Base-by-base conservation (phyloP, 2,797 vertebrate genomes). In the Catostomus latipinnis region DNA sequence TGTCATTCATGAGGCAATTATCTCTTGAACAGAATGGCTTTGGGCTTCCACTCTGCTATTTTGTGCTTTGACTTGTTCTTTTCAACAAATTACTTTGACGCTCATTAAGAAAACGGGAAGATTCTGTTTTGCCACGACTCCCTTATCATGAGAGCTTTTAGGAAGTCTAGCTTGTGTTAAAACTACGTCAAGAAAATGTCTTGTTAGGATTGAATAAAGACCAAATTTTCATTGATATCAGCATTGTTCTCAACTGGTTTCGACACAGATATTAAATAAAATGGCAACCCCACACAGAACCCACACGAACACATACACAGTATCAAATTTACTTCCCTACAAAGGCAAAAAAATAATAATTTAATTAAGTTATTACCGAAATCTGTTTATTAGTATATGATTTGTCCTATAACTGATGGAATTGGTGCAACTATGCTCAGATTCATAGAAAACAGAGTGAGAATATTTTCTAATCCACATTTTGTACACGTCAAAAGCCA, bases 1-100 rank as follows among this genome's bases (percentile, higher is more conserved):
- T 87, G 62, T 81, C 85, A 85, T 87, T 90, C 83, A 85, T 84
- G 69, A 88, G 69, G 63, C 71, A 82, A 82, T 83, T 74, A 85
- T 76, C 83, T 72, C 73, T 84, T 78, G 83, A 76, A 88, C 83
- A 77, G 12, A 78, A 88, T 84, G 78, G 45, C 60, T 80, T 78
- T 80, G 22, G 52, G 80, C 85, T 80, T 83, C 57, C 69, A 77
- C 73, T 78, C n/a, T 49, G 60, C 57, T 53, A 14, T 85, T 71
- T 76, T 68, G 22, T 69, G 67, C 52, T 70, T 85, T 7, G 52
- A 62, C n/a, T 88, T 46, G 52, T 80, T 65, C 67, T 62, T 48
- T 74, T 74, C 81, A 63, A 61, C 72, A 60, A 79, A 74, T 56
- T 58, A 22, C 71, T 84, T 77, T 87, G 63, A 16, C 76, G 74